These are phyloP conservation scores for Dermolepida albohirtum DNA, from an alignment of 2,888 invertebrate species.

Conservation along the genomic window DNA sequence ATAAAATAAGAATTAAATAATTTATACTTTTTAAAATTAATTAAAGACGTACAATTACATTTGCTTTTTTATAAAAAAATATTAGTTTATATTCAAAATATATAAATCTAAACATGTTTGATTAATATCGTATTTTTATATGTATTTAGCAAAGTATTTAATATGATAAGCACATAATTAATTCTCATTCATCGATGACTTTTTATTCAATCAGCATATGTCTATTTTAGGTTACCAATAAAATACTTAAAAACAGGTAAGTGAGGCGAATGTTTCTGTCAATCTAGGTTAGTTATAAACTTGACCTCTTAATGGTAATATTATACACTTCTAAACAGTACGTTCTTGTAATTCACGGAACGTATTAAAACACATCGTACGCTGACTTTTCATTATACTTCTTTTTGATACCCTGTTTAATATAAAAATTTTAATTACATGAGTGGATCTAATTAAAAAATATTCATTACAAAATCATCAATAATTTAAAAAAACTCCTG, in stretches of 20 bases:
- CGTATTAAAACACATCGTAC: slow-evolving; percentile 4
- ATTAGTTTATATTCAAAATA: no score
- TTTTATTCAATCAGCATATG: neutral
- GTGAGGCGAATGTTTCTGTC: slow-evolving; percentile 25
- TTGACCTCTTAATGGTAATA: slow-evolving; percentile 26
- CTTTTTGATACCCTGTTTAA: neutral
- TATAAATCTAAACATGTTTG: neutral
- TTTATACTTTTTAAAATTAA: no score
- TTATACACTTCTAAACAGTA: neutral
- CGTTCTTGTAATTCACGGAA: slow-evolving; percentile 18
- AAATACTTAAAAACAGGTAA: slow-evolving; percentile 10
- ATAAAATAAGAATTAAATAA: no score
- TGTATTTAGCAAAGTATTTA: neutral
- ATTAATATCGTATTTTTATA: neutral
- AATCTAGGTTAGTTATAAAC: slow-evolving; percentile 35
- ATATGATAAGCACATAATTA: no score
- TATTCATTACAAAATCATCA: no score
- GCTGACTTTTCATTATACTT: slow-evolving; percentile 15
- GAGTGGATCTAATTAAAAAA: no score
- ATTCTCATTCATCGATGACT: neutral
- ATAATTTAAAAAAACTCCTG: neutral
- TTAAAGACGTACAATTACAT: no score
- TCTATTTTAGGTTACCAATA: slow-evolving; percentile 21
- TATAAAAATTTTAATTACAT: no score
- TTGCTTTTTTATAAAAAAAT: no score